These are phyloP conservation scores for Drosophila nebulosa DNA, from an alignment of 1,140 invertebrate genomes.

Conservation along the genomic window DNA sequence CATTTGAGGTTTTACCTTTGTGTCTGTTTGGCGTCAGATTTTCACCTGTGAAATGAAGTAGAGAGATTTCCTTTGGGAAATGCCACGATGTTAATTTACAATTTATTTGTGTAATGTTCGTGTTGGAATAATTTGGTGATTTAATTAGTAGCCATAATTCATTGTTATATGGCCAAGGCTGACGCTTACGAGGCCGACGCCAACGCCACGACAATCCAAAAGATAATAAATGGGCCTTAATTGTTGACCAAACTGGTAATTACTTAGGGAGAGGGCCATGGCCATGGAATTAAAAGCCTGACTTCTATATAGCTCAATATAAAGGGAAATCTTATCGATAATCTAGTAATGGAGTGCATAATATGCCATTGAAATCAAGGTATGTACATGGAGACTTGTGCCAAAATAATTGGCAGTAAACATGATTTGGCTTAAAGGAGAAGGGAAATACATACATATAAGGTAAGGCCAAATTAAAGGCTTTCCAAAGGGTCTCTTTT, in stretches of 20 bases:
- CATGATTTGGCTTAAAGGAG: neutral
- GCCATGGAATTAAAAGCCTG: neutral
- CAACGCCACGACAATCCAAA: neutral
- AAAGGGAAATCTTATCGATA: slow-evolving; percentile 49
- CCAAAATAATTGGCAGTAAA: neutral
- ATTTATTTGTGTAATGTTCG: slow-evolving; percentile 66
- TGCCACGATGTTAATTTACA: slow-evolving; percentile 53
- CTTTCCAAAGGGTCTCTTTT: neutral
- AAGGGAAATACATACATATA: neutral
- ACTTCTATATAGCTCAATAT: neutral
- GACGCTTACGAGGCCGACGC: neutral
- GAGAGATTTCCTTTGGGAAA: slow-evolving; percentile 28
- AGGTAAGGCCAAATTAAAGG: neutral
- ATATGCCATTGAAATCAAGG: slow-evolving; percentile 32
- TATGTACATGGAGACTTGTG: neutral
- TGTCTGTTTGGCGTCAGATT: neutral
- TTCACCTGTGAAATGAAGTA: slow-evolving; percentile 15
- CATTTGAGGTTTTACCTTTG: neutral
- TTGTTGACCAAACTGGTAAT: slow-evolving; percentile 58
- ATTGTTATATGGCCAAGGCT: slow-evolving; percentile 58
- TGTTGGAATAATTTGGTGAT: slow-evolving; percentile 73
- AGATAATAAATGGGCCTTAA: slow-evolving; percentile 75
- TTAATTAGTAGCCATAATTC: slow-evolving; percentile 74
- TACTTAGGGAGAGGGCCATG: slow-evolving; percentile 20
- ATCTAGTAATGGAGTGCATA: slow-evolving; percentile 63